Base-by-base conservation (phyloP, 64 coral and sea anemone species). In the Dendronephthya gigantea region DNA sequence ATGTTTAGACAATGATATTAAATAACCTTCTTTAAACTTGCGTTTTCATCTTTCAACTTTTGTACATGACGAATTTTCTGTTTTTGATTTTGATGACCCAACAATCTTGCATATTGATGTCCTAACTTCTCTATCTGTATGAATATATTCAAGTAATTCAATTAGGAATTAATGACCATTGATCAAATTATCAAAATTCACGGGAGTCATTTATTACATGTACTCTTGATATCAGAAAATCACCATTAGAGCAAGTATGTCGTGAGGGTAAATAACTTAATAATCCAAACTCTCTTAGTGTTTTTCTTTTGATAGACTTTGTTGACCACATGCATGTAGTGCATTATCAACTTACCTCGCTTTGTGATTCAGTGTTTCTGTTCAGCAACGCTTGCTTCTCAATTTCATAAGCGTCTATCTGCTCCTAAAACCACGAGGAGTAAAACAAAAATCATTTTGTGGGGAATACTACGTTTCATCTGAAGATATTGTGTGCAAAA, bases 51-150 rank as follows among this genome's bases (percentile, higher is more conserved):
- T 84, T 98, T 98, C 13, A 98, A 19, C 45, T 86, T 89, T 16
- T 91, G 55, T 5, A 98, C 95, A 49, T 98, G 95, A 48, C 91
- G 95, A 43, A 98, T 98, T 82, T 98, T 98, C 43, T 98, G 95
- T 83, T 93, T 98, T 41, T 98, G 90, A 82, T 98, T 98, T 39
- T 98, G 95, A 58, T 98, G 95, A 28, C 95, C 95, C 1, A 98
- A 65, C 70, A 98, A 74, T 23, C 87, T 98, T 14, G 95, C 95
- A 91, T 98, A 98, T 9, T 98, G 95, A 38, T 59, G 83, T 11
- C 92, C 86, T 11, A 98, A 85, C 29, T 93, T 98, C 17, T 84
- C 82, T 31, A 98, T 92, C 95, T 98, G 27, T 7, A 13, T 84
- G n/a, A 83, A 39, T n/a, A n/a, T n/a, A n/a, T n/a, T n/a, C n/a